Evolutionary conservation across 2,797 vertebrate genomes (phyloP).

Genomic region (Anniella stebbinsi): DNA sequence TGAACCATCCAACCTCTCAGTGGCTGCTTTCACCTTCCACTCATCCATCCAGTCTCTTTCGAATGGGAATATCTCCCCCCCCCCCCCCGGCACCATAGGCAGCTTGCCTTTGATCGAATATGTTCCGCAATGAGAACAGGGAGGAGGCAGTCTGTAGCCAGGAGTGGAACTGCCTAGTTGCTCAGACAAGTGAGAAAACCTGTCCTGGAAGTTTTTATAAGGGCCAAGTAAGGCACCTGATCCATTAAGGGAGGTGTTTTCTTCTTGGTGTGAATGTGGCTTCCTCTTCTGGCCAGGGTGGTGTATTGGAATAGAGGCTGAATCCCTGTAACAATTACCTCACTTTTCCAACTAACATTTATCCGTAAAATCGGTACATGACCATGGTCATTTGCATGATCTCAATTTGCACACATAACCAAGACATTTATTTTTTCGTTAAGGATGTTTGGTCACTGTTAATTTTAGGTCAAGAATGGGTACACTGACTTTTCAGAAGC

Average conservation of each 20-base stretch:
- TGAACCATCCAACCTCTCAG: slow-evolving; percentile 25
- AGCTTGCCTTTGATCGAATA: background rate
- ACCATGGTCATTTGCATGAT: too few relatives aligned
- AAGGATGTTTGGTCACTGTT: too few relatives aligned
- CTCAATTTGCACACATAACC: too few relatives aligned
- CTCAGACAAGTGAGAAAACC: background rate
- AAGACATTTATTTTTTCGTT: too few relatives aligned
- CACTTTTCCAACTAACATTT: too few relatives aligned
- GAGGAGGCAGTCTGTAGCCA: background rate
- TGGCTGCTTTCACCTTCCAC: background rate
- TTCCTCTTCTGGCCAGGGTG: too few relatives aligned
- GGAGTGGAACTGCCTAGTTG: background rate
- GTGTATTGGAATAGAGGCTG: background rate
- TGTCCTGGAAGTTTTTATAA: background rate
- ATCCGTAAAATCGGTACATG: too few relatives aligned
- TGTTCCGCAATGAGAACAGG: background rate
- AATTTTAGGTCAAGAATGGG: too few relatives aligned
- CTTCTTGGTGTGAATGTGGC: background rate
- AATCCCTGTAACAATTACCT: too few relatives aligned
- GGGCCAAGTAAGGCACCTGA: background rate
- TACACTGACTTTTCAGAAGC: too few relatives aligned
- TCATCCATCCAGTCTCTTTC: background rate
- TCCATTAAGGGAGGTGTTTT: background rate
- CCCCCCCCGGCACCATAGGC: too few relatives aligned
- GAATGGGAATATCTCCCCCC: background rate